Conservation (phyloP, 2,888 invertebrate genomes). For the Hypsopygia costalis region DNA sequence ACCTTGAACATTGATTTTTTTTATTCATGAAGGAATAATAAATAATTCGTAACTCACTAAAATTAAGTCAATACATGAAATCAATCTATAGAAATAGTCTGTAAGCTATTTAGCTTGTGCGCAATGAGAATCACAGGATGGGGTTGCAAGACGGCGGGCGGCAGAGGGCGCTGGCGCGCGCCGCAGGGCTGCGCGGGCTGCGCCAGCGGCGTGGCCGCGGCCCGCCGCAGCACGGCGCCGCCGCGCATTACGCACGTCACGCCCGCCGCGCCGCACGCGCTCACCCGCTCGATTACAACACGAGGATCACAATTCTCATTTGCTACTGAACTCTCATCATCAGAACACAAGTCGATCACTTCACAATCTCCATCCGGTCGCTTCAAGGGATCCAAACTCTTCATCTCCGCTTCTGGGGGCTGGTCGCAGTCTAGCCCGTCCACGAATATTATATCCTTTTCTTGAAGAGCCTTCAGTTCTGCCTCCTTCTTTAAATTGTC, state of each 20-base stretch:
- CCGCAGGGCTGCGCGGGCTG: conserved; percentile 66
- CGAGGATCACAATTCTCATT: conserved; percentile 72
- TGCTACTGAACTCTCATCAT: conserved; percentile 76
- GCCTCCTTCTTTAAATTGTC: conserved; percentile 50
- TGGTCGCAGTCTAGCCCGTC: conserved; percentile 56
- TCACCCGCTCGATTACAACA: conserved; percentile 58
- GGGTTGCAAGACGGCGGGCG: conserved; percentile 57
- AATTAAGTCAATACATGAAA: conserved; percentile 49
- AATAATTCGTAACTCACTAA: conserved; percentile 62
- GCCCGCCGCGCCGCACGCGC: conserved; percentile 43
- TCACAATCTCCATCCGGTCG: conserved; percentile 64
- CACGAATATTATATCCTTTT: conserved; percentile 70
- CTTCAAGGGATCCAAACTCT: conserved; percentile 52
- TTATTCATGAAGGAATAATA: conserved; percentile 61
- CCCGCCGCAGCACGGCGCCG: conserved; percentile 54
- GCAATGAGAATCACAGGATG: conserved; percentile 69
- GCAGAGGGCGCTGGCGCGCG: conserved; percentile 61
- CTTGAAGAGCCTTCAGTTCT: conserved; percentile 36
- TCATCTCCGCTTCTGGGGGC: conserved; percentile 39
- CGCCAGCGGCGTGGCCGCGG: conserved; percentile 61
- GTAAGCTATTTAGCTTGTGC: conserved; percentile 66
- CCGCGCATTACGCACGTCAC: conserved; percentile 32
- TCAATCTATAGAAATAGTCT: conserved; percentile 74
- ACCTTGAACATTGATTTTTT: conserved; percentile 47
- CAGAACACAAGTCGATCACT: conserved; percentile 85